phyloP scores from a whole-genome alignment of 92 coral and sea anemone species.

The Pocillopora grandis region DNA sequence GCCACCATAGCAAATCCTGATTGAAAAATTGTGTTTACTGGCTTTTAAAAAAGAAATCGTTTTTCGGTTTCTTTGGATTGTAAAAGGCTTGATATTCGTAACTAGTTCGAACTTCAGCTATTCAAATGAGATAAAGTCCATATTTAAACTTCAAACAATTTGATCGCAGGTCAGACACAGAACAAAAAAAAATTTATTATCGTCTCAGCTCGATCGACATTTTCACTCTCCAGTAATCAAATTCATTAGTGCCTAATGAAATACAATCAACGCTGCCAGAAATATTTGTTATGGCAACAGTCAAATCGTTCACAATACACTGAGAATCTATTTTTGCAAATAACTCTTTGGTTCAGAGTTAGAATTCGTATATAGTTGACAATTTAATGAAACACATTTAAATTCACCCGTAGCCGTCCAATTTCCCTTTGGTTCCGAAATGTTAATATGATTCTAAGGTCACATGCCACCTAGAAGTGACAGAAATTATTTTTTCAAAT shows the following conservation, averaged over 20 bases:
- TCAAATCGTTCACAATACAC: neutral
- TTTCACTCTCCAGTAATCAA: neutral
- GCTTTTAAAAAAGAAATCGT: too few relatives aligned
- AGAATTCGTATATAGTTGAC: neutral
- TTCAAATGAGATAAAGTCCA: neutral
- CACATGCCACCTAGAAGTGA: neutral
- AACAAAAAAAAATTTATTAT: neutral
- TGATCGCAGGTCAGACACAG: neutral
- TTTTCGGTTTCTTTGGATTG: too few relatives aligned
- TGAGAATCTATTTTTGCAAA: neutral
- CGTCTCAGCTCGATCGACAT: neutral
- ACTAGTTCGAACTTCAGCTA: neutral
- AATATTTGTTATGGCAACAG: neutral
- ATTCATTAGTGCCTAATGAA: neutral
- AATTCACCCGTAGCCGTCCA: neutral
- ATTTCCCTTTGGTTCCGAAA: neutral
- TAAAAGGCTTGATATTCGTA: too few relatives aligned
- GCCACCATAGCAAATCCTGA: too few relatives aligned
- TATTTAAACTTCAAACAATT: neutral
- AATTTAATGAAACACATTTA: neutral
- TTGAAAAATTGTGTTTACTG: too few relatives aligned
- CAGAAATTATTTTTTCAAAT: neutral
- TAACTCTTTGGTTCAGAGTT: neutral
- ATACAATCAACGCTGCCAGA: neutral
- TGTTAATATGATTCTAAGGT: neutral